These are phyloP conservation scores for Amphipoea lucens DNA, from an alignment of 2,888 invertebrate species.

Conservation along the genomic window DNA sequence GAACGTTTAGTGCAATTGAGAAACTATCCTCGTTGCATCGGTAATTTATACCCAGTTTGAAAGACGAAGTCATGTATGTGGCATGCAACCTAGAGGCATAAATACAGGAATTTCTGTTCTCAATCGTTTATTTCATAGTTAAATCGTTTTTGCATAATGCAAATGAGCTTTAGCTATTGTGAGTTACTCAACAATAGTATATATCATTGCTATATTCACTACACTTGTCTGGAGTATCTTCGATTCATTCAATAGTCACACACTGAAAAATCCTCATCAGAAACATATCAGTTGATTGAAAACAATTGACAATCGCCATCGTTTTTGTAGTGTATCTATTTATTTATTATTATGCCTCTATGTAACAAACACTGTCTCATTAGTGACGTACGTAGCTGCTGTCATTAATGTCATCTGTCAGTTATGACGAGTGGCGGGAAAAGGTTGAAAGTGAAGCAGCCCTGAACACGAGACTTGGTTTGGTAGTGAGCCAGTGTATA, in stretches of 20 bases:
- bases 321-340: background rate
- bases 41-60: conserved; percentile 29
- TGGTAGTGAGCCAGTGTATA: background rate
- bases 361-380: background rate
- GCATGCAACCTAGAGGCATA: background rate
- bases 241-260: background rate
- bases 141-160: conserved; percentile 28
- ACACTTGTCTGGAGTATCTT: background rate
- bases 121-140: conserved; percentile 26
- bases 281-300: background rate
- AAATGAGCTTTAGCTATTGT: background rate
- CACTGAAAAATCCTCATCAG: background rate
- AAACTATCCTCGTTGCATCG: conserved; percentile 34
- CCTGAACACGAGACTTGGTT: background rate
- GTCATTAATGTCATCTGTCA: conserved; percentile 1
- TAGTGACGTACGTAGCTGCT: background rate
- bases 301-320: background rate
- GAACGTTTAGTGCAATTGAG: conserved; percentile 34
- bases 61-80: conserved; percentile 7
- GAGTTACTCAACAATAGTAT: background rate
- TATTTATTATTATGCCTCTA: background rate
- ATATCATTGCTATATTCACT: background rate
- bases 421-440: background rate
- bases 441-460: background rate
- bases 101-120: conserved; percentile 19